A percentile compares a stretch with the other conserved stretches of the same genome.
phyloP scores from a whole-genome alignment of 2,797 vertebrate species.

The Rhabdomys pumilio region DNA sequence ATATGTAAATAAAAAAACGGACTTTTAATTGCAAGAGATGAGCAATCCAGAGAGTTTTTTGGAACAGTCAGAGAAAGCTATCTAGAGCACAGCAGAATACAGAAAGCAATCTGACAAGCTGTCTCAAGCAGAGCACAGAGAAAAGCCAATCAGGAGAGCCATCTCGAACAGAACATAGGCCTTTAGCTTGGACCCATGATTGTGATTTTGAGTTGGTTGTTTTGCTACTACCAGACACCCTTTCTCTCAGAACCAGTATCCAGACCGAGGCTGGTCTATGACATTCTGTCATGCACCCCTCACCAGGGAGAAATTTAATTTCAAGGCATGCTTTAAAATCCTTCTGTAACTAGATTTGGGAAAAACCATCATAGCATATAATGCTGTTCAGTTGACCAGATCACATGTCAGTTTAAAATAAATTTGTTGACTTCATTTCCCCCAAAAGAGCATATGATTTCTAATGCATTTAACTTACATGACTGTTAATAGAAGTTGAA shows the following conservation, averaged over 20 bases:
- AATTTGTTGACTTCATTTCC: slow-evolving; percentile 39
- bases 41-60: neutral
- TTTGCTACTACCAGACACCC: neutral
- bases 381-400: slow-evolving; percentile 30
- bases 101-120: neutral
- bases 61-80: neutral
- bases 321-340: slow-evolving; percentile 58
- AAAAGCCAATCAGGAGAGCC: too few species aligned
- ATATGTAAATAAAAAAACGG: neutral
- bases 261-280: neutral
- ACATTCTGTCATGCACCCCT: neutral
- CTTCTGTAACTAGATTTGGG: slow-evolving; percentile 53
- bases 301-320: slow-evolving; percentile 47
- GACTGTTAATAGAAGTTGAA: slow-evolving; percentile 44
- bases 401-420: slow-evolving; percentile 50
- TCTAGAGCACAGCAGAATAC: neutral
- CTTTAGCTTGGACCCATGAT: neutral
- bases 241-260: neutral
- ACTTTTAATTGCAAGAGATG: neutral
- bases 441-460: slow-evolving; percentile 26
- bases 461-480: neutral
- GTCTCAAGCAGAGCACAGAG: too few species aligned
- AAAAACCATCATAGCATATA: neutral
- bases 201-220: neutral
- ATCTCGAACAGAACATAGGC: neutral